phyloP scores from a whole-genome alignment of 2,888 invertebrate species.

The Hyposoter didymator region DNA sequence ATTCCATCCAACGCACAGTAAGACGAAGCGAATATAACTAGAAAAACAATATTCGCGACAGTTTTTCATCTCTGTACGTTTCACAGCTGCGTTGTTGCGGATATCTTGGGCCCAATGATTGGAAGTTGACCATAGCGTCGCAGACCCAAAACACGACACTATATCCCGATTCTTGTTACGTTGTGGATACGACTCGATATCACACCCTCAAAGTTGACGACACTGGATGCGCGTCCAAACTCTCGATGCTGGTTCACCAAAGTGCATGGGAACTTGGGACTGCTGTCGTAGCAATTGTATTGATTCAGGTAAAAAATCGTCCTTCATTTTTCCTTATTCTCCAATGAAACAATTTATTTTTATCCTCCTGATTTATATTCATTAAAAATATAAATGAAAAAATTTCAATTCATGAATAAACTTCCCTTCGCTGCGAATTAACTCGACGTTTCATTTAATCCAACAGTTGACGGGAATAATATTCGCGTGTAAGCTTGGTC shows the following conservation, averaged over 20 bases:
- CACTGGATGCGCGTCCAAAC: conserved; percentile 87
- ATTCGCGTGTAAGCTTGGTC: conserved; percentile 95
- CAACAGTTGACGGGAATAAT: conserved; percentile 92
- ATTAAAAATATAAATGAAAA: background rate
- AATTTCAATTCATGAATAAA: too few relatives aligned
- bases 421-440: background rate
- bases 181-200: conserved; percentile 52
- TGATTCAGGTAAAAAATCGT: conserved; percentile 88
- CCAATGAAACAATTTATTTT: background rate
- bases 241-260: conserved; percentile 88
- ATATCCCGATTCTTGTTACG: conserved; percentile 88
- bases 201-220: conserved; percentile 72
- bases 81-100: conserved; percentile 84
- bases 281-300: conserved; percentile 91
- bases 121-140: too few relatives aligned
- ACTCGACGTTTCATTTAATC: background rate
- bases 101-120: conserved; percentile 79
- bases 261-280: conserved; percentile 90
- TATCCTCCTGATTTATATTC: background rate
- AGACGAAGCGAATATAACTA: conserved; percentile 69
- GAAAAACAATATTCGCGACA: background rate
- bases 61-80: background rate
- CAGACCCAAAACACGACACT: too few relatives aligned
- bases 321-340: background rate
- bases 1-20: conserved; percentile 87